Conservation (phyloP, 1,140 invertebrate species). For the Macrobrachium rosenbergii region DNA sequence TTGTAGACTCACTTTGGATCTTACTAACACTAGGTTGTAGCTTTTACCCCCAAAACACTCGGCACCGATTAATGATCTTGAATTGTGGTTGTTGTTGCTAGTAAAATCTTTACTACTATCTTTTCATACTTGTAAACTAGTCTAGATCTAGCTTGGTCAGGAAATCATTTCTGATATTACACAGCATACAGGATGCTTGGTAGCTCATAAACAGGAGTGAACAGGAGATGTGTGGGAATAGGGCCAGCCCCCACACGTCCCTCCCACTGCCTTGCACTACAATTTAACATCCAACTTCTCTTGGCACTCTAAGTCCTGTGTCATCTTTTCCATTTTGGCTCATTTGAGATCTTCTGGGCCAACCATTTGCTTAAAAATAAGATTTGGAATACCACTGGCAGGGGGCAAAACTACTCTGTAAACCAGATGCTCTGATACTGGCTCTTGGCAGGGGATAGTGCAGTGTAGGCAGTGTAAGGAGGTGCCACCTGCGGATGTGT, state of each 20-base stretch:
- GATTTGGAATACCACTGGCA: constrained; percentile 3
- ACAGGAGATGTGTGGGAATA: background rate
- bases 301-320: background rate
- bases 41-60: no score
- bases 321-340: constrained; percentile 8
- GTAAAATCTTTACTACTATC: no score
- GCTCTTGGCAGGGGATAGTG: constrained; percentile 81
- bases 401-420: constrained; percentile 75
- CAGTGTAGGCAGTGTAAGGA: constrained; percentile 75
- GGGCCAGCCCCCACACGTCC: constrained; percentile 14
- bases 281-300: background rate
- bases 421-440: constrained; percentile 84
- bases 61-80: no score
- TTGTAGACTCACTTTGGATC: no score
- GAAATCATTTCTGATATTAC: background rate
- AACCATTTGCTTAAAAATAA: background rate
- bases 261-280: constrained; percentile 27
- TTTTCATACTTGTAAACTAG: no score
- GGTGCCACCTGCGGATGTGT: constrained; percentile 75
- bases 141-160: no score
- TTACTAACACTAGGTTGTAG: no score
- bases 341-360: constrained; percentile 24
- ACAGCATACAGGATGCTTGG: background rate
- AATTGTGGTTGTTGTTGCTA: no score
- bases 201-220: constrained; percentile 16